These are phyloP conservation scores for Bos javanicus DNA, from an alignment of 2,113 vertebrate genomes.

Conservation along the genomic window DNA sequence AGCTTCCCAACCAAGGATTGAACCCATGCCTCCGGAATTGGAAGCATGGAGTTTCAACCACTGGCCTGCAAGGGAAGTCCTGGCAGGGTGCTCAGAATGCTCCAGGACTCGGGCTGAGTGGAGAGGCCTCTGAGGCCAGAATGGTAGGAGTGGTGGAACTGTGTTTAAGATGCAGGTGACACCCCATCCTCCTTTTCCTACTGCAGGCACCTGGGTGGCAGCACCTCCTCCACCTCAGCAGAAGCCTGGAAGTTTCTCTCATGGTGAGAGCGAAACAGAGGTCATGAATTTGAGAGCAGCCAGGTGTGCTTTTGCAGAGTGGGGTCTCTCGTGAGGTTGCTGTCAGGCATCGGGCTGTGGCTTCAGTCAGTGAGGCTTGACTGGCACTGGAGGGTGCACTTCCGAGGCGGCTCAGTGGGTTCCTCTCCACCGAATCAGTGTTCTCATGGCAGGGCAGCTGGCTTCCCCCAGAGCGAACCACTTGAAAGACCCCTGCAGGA, in stretches of 20 bases:
- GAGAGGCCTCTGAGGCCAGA: background rate
- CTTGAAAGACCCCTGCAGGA: background rate
- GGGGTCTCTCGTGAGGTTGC: background rate
- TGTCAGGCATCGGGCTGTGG: too few species aligned
- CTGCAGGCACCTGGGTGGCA: background rate
- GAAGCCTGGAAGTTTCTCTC: background rate
- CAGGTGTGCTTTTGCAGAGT: background rate
- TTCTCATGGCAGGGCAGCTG: background rate
- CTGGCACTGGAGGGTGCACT: background rate
- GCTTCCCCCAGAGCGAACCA: background rate
- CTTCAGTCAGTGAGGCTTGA: background rate
- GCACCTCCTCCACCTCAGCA: background rate
- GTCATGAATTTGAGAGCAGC: background rate
- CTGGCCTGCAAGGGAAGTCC: background rate
- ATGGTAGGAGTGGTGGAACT: background rate
- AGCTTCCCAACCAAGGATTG: background rate
- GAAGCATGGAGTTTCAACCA: background rate
- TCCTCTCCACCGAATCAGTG: accelerated
- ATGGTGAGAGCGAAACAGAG: background rate
- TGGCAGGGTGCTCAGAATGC: background rate
- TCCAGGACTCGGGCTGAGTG: background rate
- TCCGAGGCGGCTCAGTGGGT: background rate
- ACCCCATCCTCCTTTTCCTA: background rate
- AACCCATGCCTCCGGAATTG: accelerated
- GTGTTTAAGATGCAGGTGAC: background rate